Conservation (phyloP, 2,888 invertebrate genomes). For the Alloscopus bannaensis region DNA sequence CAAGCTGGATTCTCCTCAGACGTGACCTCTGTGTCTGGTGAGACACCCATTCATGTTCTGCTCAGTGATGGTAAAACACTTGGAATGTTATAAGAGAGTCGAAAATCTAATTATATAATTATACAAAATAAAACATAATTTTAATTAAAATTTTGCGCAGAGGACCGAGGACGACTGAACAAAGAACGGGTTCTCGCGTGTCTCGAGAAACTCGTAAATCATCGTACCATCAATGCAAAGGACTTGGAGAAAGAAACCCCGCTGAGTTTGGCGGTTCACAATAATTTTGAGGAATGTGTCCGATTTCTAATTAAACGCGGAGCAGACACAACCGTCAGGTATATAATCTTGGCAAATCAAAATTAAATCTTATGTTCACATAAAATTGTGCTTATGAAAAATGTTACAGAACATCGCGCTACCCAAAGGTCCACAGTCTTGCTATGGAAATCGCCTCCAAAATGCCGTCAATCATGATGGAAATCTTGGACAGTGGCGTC, state of each 20-base stretch:
- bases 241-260: conserved; percentile 43
- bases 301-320: conserved; percentile 37
- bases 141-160: too few relatives aligned
- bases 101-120: neutral
- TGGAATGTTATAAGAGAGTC: neutral
- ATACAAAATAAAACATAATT: neutral
- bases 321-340: conserved; percentile 48
- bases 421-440: conserved; percentile 18
- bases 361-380: neutral
- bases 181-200: conserved; percentile 42
- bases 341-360: neutral
- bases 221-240: conserved; percentile 15
- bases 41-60: conserved; percentile 40
- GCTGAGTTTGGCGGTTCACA: conserved; percentile 41
- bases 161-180: conserved; percentile 47
- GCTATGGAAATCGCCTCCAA: conserved; percentile 42
- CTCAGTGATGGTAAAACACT: conserved; percentile 58
- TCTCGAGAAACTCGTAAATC: conserved; percentile 14
- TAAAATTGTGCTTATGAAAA: neutral
- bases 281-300: conserved; percentile 49
- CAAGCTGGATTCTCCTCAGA: too few relatives aligned
- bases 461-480: conserved; percentile 56
- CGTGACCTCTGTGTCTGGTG: too few relatives aligned
- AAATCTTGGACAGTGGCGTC: conserved; percentile 54
- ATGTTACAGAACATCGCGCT: neutral